Base-by-base conservation (phyloP, 2,113 vertebrate species). In the Pterocles orientalis region DNA sequence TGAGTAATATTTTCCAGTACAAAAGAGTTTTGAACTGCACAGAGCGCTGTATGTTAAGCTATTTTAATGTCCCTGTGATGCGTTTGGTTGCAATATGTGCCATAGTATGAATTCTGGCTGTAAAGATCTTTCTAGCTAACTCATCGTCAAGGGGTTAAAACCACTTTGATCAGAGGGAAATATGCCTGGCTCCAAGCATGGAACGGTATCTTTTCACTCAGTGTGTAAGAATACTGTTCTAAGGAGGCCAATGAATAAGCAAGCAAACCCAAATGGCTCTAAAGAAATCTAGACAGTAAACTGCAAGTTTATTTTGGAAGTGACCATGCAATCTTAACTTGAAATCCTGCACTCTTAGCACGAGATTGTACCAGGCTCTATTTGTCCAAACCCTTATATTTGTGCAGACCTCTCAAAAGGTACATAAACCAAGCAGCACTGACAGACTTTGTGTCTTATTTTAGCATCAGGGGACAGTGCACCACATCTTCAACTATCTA, bases 391-490 rank as follows among this genome's bases (percentile, higher is more conserved):
- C 4, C 7, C 15, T 43, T 54, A 0, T 41, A 10, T 36, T 77
- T 84, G 57, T 54, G 24, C 72, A 76, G 20, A 17, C 3, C 4
- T 70, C n/a, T 60, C 33, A 36, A 36, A 81, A 43, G 29, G 8
- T 24, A 2, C 12, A 18, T 47, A 14, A 68, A 25, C 11, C 33
- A 73, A 53, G 61, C 21, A 72, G 12, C 12, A 19, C 19, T 33
- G 25, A 20, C 21, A 60, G 9, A 10, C 24, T 31, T 24, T 33
- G 10, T 45, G 5, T 18, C 7, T 34, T 41, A 12, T 18, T n/a
- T 66, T 29, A 26, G 10, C 2, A 2, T 7, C 18, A 71, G 19
- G 25, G 23, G 5, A 36, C 0, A 3, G 24, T 39, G 34, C 24
- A 33, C 57, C 34, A 4, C 29, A 19, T 36, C 17, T 61, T 31